Evolutionary conservation across 1,140 invertebrate species (phyloP).

Genomic region (Saccostrea glomerata): DNA sequence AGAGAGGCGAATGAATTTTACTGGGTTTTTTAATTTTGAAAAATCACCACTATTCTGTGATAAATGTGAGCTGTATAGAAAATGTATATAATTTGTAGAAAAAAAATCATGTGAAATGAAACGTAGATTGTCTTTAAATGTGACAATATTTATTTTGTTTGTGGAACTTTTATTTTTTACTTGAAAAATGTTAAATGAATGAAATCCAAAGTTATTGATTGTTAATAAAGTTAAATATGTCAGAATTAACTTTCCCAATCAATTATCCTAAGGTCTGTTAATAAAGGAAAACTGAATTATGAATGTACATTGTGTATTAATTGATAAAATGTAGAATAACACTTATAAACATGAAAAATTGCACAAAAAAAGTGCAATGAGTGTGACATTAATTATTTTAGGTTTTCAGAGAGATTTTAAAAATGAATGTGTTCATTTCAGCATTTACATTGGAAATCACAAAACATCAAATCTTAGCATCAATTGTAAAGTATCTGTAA

Average conservation of each 20-base stretch:
- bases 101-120: not conserved
- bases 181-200: not conserved
- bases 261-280: not conserved
- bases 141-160: conserved; percentile 10
- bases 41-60: conserved; percentile 22
- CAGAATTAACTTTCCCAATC: not conserved
- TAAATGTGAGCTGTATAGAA: not conserved
- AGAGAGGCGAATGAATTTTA: not conserved
- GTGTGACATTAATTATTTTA: not conserved
- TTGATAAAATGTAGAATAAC: not conserved
- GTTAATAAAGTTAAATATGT: not conserved
- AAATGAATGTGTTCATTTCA: not conserved
- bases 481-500: not conserved
- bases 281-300: not conserved
- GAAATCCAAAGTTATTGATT: conserved; percentile 2
- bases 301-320: not conserved
- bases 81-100: not conserved
- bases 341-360: not conserved
- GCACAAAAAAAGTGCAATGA: not conserved
- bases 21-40: not conserved
- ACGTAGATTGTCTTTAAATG: conserved; percentile 8
- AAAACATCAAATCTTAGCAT: not conserved
- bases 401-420: not conserved
- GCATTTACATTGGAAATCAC: not conserved
- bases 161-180: not conserved